These are phyloP conservation scores for Laothoe populi DNA, from an alignment of 2,888 invertebrate genomes.

Conservation along the genomic window DNA sequence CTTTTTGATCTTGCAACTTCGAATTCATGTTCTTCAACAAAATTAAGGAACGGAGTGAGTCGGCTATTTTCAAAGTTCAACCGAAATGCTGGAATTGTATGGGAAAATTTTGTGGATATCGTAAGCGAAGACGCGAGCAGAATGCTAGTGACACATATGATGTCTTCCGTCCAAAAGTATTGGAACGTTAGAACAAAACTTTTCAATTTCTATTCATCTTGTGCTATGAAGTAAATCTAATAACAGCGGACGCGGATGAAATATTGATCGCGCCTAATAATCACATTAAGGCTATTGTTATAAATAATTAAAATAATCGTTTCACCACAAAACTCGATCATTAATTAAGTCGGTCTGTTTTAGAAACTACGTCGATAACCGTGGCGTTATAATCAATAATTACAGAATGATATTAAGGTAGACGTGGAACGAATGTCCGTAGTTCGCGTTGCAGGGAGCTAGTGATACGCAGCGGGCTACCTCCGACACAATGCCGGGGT, in stretches of 20 bases:
- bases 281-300: slow-evolving; percentile 50
- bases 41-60: too few species aligned
- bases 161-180: neutral
- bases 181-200: neutral
- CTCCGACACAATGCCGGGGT: slow-evolving; percentile 70
- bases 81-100: too few species aligned
- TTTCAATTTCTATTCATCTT: neutral
- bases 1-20: too few species aligned
- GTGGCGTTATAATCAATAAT: slow-evolving; percentile 82
- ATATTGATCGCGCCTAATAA: slow-evolving; percentile 32
- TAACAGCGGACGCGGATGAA: slow-evolving; percentile 48
- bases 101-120: too few species aligned
- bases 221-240: slow-evolving; percentile 8
- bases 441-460: slow-evolving; percentile 56
- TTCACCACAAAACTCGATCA: slow-evolving; percentile 51
- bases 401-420: slow-evolving; percentile 71
- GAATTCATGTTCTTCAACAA: too few species aligned
- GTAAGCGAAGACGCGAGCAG: too few species aligned
- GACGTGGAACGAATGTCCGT: slow-evolving; percentile 77
- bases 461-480: slow-evolving; percentile 66
- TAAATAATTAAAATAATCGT: slow-evolving; percentile 64
- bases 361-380: slow-evolving; percentile 65
- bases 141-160: neutral
- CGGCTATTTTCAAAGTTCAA: too few species aligned
- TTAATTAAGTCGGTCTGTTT: slow-evolving; percentile 70